Evolutionary conservation across 2,888 invertebrate species (phyloP).

Genomic region (Drosophila fungiperda): DNA sequence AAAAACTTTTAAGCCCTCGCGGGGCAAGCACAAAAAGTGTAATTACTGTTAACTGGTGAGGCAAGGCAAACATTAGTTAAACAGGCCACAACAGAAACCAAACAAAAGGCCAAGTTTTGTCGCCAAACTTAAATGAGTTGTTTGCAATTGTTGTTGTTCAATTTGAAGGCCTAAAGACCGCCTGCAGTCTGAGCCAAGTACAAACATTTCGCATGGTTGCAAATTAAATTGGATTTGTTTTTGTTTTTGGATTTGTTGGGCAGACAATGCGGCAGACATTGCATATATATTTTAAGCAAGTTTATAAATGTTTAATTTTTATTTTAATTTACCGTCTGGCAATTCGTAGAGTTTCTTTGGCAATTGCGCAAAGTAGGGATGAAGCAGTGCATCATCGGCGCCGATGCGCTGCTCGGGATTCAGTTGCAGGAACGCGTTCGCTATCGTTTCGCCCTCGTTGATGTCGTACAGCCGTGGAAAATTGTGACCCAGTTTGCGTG

Average conservation of each 20-base stretch:
- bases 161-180: neutral
- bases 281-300: neutral
- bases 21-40: conserved; percentile 50
- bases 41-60: conserved; percentile 64
- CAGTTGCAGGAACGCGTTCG: conserved; percentile 92
- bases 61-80: conserved; percentile 53
- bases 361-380: conserved; percentile 95
- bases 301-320: conserved; percentile 62
- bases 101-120: conserved; percentile 47
- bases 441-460: conserved; percentile 95
- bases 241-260: neutral
- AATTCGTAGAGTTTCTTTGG: conserved; percentile 95
- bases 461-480: conserved; percentile 96
- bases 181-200: conserved; percentile 37
- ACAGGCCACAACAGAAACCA: conserved; percentile 29
- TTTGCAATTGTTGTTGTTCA: conserved; percentile 12
- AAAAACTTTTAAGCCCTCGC: conserved; percentile 40
- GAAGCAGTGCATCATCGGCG: conserved; percentile 93
- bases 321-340: conserved; percentile 92
- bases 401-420: conserved; percentile 95
- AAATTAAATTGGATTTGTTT: conserved; percentile 64
- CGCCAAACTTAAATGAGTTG: conserved; percentile 71
- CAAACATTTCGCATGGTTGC: conserved; percentile 48
- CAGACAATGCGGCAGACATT: conserved; percentile 45
- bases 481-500: conserved; percentile 92